A percentile compares a stretch with the other conserved stretches of the same genome.
These are phyloP conservation scores for Apis dorsata DNA, from an alignment of 1,140 invertebrate genomes.

Conservation along the genomic window DNA sequence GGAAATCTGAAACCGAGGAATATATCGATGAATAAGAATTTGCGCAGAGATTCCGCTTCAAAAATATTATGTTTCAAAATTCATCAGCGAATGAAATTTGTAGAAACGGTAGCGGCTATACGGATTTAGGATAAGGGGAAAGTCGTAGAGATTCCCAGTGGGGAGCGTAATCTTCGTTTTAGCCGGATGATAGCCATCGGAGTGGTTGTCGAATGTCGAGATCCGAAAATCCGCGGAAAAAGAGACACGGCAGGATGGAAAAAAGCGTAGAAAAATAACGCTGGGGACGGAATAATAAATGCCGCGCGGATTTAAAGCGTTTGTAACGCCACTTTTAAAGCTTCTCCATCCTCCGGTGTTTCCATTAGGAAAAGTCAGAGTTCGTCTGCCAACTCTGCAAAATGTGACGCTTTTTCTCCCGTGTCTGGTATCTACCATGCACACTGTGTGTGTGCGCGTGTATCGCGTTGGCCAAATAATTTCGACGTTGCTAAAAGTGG, in stretches of 20 bases:
- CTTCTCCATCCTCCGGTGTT: neutral
- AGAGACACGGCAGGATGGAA: neutral
- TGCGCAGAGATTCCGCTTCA: neutral
- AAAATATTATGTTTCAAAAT: neutral
- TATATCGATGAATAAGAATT: neutral
- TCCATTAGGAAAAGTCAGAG: conserved; percentile 20
- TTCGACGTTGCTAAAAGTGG: conserved; percentile 18
- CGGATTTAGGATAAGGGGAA: no score
- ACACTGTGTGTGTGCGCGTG: neutral
- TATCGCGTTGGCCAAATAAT: conserved; percentile 5
- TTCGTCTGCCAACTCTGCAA: conserved; percentile 15
- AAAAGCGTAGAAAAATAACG: neutral
- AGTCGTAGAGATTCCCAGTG: neutral
- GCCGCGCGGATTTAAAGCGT: conserved; percentile 18
- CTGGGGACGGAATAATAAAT: conserved; percentile 14
- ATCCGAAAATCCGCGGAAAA: conserved; percentile 3
- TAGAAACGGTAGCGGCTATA: neutral
- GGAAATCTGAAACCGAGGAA: no score
- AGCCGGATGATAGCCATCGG: neutral
- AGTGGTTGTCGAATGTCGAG: neutral
- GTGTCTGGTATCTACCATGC: no score
- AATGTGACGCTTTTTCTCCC: neutral
- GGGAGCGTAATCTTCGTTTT: conserved; percentile 1
- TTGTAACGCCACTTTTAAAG: conserved; percentile 21
- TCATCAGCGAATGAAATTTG: conserved; percentile 7